Evolutionary conservation across 2,113 vertebrate species (phyloP).

Genomic region (Macrotus californicus): DNA sequence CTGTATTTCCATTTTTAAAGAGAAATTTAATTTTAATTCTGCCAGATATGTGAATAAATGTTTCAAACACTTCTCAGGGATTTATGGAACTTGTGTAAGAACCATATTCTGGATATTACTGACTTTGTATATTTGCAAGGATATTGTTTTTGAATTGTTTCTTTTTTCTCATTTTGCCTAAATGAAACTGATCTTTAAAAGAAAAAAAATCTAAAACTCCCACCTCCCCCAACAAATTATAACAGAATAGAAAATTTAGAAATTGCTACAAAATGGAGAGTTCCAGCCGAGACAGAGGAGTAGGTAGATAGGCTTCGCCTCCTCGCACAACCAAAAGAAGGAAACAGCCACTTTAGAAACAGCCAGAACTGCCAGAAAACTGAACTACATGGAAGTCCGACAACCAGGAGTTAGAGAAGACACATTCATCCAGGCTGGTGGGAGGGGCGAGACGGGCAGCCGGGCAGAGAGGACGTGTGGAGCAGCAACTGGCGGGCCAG

Average conservation of each 20-base stretch:
- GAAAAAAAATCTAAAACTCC: not conserved
- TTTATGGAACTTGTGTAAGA: slow-evolving; percentile 9
- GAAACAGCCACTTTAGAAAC: no score
- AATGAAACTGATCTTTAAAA: slow-evolving; percentile 3
- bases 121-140: not conserved
- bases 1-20: slow-evolving; percentile 38
- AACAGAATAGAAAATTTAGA: not conserved
- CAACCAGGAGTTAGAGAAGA: no score
- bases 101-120: not conserved
- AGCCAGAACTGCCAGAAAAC: no score
- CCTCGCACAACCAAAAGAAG: no score
- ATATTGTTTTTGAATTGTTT: not conserved
- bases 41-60: not conserved
- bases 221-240: not conserved
- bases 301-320: no score
- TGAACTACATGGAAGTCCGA: no score
- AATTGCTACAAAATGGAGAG: not conserved
- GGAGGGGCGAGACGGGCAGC: no score
- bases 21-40: slow-evolving; percentile 35
- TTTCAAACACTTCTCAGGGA: not conserved
- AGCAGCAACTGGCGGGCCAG: no score
- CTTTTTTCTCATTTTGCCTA: slow-evolving; percentile 16
- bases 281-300: no score
- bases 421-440: no score
- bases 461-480: no score